Evolutionary conservation across 2,888 invertebrate genomes (phyloP), one percentile per base, ranked within the genome.

Genomic region (Phaonia tiefii): DNA sequence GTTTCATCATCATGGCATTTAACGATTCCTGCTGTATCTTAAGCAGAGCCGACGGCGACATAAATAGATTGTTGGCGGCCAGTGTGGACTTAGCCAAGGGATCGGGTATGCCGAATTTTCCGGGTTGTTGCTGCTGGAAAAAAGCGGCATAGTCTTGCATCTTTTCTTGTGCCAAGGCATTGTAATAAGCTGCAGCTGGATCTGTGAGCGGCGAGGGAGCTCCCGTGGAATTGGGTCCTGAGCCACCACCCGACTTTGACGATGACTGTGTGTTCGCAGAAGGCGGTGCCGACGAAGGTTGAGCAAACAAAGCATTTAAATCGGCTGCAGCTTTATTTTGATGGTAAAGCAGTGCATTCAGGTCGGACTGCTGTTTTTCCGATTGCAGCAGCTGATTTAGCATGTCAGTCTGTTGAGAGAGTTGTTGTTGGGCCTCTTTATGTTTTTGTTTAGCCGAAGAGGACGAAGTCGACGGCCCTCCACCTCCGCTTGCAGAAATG

Each of bases 31-130:
- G 92, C 83, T 95, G 95, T 92, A 95, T 94, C 91, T 95, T 95
- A 83, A 95, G 92, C 79, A 95, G 89, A 17, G 90, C 88, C 42
- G 94, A 94, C 17, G 95, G 95, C 7, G 95, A 93, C 85, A 96
- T 92, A 84, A 96, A 96, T 92, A 96, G 94, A 87, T 95, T 96
- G 86, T 95, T 95, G 0, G 95, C 94, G 8, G 95, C 94, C 83
- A 95, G 90, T 31, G 95, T 95, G 11, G 95, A 93, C 86, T 95
- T 95, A 0, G 95, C 94, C 91, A 96, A 92, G 0, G 95, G 95
- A 89, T 96, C 96, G 0, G 95, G 94, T 84, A 95, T 93, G 4
- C 89, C 87, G 76, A 89, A 88, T 85, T 90, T 90, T 76, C 89
- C 90, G 71, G 87, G 88, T 66, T 87, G 89, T 83, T 89, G 93